These are phyloP conservation scores for Holocentrus rufus DNA, from an alignment of 2,797 vertebrate genomes.

Conservation along the genomic window DNA sequence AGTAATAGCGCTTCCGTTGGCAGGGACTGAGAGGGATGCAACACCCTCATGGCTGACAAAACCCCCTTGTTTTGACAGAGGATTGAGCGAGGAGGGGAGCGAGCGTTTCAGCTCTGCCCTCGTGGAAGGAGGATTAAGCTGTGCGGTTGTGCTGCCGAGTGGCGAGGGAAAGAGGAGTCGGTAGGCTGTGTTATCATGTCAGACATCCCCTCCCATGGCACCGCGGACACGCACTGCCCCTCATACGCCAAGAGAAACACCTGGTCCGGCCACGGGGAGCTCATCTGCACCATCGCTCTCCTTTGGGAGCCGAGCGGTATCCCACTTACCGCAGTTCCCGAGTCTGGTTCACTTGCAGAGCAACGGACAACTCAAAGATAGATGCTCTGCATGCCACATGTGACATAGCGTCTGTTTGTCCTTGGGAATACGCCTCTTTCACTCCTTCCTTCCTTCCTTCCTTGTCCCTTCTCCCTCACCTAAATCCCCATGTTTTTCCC, in stretches of 20 bases:
- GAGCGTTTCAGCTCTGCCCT: conserved; percentile 64
- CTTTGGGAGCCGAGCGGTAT: conserved; percentile 38
- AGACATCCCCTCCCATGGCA: conserved; percentile 61
- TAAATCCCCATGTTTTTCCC: conserved; percentile 23
- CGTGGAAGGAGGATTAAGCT: conserved; percentile 66
- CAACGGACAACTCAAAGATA: conserved; percentile 66
- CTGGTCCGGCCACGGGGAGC: conserved; percentile 65
- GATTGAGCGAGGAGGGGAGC: conserved; percentile 55
- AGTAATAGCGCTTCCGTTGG: conserved; percentile 79
- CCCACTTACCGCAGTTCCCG: conserved; percentile 37
- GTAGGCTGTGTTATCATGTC: conserved; percentile 61
- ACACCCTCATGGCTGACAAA: conserved; percentile 77
- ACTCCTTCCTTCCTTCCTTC: not conserved
- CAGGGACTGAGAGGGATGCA: conserved; percentile 74
- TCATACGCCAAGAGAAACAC: conserved; percentile 57
- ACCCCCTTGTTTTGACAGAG: conserved; percentile 79
- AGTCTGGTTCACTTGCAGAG: conserved; percentile 39
- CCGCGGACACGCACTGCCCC: conserved; percentile 43
- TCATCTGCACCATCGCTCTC: conserved; percentile 55
- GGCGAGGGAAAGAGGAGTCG: conserved; percentile 39
- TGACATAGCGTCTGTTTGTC: conserved; percentile 34
- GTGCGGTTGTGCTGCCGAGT: conserved; percentile 68
- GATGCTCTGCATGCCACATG: conserved; percentile 25
- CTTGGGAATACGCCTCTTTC: conserved; percentile 27
- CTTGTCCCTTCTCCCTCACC: conserved; percentile 27